phyloP scores from a whole-genome alignment of 2,888 invertebrate species.

The Dione vanillae region DNA sequence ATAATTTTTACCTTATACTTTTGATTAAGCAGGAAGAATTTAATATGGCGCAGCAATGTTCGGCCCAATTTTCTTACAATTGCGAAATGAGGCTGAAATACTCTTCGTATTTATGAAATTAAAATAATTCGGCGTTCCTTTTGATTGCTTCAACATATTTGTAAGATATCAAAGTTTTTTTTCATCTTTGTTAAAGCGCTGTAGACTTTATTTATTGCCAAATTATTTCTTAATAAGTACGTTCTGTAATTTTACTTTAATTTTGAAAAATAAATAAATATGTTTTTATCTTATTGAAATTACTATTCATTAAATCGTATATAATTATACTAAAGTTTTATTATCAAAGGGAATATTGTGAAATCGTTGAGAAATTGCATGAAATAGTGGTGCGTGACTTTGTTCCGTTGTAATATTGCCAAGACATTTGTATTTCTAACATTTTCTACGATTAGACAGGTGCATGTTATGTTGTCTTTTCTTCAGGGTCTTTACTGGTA shows the following conservation, averaged over 20 bases:
- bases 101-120: conserved; percentile 37
- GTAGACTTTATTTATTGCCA: conserved; percentile 12
- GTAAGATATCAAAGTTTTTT: conserved; percentile 14
- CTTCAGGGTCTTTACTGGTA: too few species aligned
- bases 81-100: conserved; percentile 41
- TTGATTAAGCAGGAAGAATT: conserved; percentile 78
- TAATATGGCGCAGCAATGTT: conserved; percentile 67
- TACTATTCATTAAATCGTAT: not conserved
- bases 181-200: not conserved
- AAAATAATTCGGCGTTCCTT: conserved; percentile 40
- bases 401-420: conserved; percentile 52
- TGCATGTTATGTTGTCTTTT: too few species aligned
- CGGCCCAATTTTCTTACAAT: conserved; percentile 44
- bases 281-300: not conserved
- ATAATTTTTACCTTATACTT: conserved; percentile 57
- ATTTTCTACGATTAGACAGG: too few species aligned
- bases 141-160: conserved; percentile 34
- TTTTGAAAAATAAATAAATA: not conserved
- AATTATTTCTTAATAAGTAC: conserved; percentile 6
- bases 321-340: not conserved
- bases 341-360: conserved; percentile 18
- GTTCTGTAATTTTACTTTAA: conserved; percentile 3
- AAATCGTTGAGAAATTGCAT: conserved; percentile 49
- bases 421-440: conserved; percentile 51
- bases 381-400: conserved; percentile 52